A percentile compares a stretch with the other conserved stretches of the same genome.
phyloP scores from a whole-genome alignment of 2,797 vertebrate genomes.

The Xenops minutus region DNA sequence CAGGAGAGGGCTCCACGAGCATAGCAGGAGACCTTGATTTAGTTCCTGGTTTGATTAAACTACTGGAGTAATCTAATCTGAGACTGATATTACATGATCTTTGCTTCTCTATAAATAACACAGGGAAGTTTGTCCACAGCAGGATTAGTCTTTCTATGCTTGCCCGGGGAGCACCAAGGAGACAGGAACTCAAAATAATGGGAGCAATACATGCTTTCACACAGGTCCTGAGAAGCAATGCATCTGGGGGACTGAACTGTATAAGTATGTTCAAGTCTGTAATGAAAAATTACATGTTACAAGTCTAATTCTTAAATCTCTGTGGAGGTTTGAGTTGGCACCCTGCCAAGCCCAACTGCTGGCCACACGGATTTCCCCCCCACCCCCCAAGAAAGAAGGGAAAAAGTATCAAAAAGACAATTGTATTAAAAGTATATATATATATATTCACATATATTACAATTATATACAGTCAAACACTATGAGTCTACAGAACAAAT shows the following conservation, averaged over 20 bases:
- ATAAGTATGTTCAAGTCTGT: neutral
- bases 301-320: neutral
- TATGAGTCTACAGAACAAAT: no score
- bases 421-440: no score
- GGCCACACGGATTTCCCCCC: no score
- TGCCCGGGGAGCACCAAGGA: neutral
- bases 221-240: neutral
- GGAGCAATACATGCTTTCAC: rapidly evolving
- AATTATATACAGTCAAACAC: no score
- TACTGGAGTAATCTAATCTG: neutral
- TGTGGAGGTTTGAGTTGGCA: no score
- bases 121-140: neutral
- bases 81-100: neutral
- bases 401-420: no score
- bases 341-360: no score
- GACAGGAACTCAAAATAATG: neutral
- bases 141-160: neutral
- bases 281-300: neutral
- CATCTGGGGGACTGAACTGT: neutral
- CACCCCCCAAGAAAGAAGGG: no score
- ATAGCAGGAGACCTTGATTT: neutral
- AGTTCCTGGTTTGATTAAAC: neutral
- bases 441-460: no score
- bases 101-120: neutral
- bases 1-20: neutral